phyloP scores from a whole-genome alignment of 2,888 invertebrate species.

The Agrochola litura region DNA sequence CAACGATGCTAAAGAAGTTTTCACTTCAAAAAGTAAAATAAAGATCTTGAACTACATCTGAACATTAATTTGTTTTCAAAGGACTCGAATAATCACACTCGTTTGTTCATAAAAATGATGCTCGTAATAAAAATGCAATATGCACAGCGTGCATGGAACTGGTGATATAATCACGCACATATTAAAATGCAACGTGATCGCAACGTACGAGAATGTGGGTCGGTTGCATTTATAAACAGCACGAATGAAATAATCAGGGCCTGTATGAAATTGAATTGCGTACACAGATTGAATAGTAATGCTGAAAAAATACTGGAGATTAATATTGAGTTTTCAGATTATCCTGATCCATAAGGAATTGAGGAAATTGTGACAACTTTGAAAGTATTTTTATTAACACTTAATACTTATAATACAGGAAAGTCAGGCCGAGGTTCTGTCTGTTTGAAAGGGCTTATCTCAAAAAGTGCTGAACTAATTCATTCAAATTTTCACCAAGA shows the following conservation, averaged over 20 bases:
- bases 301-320: constrained; percentile 25
- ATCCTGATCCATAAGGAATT: neutral
- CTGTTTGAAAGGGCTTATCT: neutral
- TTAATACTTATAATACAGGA: neutral
- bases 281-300: constrained; percentile 52
- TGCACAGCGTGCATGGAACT: constrained; percentile 2
- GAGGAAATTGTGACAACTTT: too few relatives aligned
- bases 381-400: neutral
- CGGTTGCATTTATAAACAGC: constrained; percentile 47
- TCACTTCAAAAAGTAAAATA: neutral
- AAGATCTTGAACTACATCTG: neutral
- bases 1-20: too few relatives aligned
- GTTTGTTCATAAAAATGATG: neutral
- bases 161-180: constrained; percentile 39
- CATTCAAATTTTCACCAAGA: neutral
- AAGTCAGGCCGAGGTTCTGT: too few relatives aligned
- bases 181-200: constrained; percentile 50
- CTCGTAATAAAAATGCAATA: constrained; percentile 36
- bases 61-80: constrained; percentile 9
- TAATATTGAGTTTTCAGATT: neutral
- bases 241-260: constrained; percentile 49
- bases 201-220: constrained; percentile 47
- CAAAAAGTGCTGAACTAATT: neutral
- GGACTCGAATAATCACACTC: neutral
- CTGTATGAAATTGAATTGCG: constrained; percentile 45